Conservation (phyloP, 1,140 invertebrate genomes). For the Oscheius sp. region DNA sequence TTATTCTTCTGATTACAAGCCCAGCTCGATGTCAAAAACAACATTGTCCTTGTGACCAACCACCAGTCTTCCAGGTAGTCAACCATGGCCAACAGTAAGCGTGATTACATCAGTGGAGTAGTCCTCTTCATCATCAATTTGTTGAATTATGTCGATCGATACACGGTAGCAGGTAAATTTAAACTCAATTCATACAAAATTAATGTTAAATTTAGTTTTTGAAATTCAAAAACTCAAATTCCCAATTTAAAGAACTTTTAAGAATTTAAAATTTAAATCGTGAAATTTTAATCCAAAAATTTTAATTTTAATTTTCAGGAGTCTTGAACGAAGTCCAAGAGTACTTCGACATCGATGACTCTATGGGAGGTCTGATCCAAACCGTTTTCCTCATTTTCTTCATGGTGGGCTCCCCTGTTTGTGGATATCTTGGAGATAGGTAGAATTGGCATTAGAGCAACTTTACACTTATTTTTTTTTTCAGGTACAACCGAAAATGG, state of each 20-base stretch:
- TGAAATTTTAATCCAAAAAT: too few relatives aligned
- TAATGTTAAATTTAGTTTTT: too few relatives aligned
- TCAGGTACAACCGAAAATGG: conserved; percentile 76
- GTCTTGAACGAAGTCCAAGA: conserved; percentile 29
- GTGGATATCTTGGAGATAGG: conserved; percentile 39
- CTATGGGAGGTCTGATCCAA: conserved; percentile 31
- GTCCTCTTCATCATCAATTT: conserved; percentile 37
- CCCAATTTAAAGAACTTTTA: too few relatives aligned
- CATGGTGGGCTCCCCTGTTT: conserved; percentile 29
- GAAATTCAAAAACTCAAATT: too few relatives aligned
- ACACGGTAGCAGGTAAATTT: conserved; percentile 31
- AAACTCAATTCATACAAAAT: too few relatives aligned
- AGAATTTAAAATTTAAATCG: too few relatives aligned
- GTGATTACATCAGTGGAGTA: conserved; percentile 25
- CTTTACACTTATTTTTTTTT: neutral
- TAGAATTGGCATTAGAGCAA: neutral
- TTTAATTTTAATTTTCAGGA: conserved; percentile 5
- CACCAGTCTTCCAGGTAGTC: neutral
- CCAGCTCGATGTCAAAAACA: neutral
- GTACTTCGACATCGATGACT: conserved; percentile 27
- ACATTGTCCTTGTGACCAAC: neutral
- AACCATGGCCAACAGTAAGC: conserved; percentile 22
- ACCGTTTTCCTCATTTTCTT: conserved; percentile 31
- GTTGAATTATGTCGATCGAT: conserved; percentile 39
- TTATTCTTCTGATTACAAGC: neutral